A percentile compares a stretch with the other conserved stretches of the same genome.
phyloP scores from a whole-genome alignment of 2,797 vertebrate genomes.

The Steatocranus sp. region DNA sequence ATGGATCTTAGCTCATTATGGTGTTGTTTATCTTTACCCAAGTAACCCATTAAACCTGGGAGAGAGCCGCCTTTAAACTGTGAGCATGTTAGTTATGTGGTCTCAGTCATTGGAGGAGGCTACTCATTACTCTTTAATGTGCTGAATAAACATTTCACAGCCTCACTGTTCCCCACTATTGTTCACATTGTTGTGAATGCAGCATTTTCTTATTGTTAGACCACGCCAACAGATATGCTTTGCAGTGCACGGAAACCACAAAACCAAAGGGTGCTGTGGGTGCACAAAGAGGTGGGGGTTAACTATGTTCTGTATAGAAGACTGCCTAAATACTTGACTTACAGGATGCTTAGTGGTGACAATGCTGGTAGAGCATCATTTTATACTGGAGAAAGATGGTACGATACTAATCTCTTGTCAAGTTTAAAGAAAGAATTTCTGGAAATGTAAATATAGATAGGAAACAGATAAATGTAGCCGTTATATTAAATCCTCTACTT shows the following conservation, averaged over 20 bases:
- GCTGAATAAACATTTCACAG: constrained; percentile 77
- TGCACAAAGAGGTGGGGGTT: background rate
- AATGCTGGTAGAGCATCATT: background rate
- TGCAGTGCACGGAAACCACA: constrained; percentile 29
- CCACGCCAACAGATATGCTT: constrained; percentile 47
- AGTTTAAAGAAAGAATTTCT: background rate
- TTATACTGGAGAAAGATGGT: background rate
- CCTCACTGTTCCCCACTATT: constrained; percentile 62
- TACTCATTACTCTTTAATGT: constrained; percentile 78
- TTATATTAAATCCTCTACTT: background rate
- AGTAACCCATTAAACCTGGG: constrained; percentile 68
- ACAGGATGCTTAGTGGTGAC: background rate
- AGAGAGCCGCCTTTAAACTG: constrained; percentile 55
- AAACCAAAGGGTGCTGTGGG: constrained; percentile 27
- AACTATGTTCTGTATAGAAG: constrained; percentile 13
- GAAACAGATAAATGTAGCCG: background rate
- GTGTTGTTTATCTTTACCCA: constrained; percentile 72
- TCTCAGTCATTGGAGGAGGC: constrained; percentile 68
- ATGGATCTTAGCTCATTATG: constrained; percentile 71
- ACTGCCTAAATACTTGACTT: background rate
- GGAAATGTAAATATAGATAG: background rate
- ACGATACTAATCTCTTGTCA: background rate
- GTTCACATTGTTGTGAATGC: constrained; percentile 77
- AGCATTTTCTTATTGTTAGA: constrained; percentile 70
- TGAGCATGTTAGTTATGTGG: constrained; percentile 65